Conservation (phyloP, 2,113 vertebrate genomes). For the Hypocryptadius cinnamomeus region DNA sequence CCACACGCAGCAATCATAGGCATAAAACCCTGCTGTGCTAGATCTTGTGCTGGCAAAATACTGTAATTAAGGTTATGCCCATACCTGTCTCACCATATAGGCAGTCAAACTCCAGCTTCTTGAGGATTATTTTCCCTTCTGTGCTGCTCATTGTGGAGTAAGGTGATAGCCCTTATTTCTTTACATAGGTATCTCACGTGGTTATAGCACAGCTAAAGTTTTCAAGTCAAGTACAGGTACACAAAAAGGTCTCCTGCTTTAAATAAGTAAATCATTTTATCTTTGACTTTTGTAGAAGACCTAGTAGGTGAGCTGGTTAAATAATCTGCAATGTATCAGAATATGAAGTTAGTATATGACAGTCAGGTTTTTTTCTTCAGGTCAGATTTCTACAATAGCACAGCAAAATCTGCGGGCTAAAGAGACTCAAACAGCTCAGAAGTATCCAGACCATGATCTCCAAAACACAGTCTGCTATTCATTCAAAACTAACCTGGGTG, state of each 20-base stretch:
- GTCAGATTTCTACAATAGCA: neutral
- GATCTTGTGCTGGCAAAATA: neutral
- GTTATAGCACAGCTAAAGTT: neutral
- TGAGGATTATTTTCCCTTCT: neutral
- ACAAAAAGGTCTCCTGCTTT: neutral
- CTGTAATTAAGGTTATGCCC: neutral
- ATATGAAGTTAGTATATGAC: neutral
- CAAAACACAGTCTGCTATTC: neutral
- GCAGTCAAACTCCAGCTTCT: neutral
- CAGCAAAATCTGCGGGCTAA: neutral
- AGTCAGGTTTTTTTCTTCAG: neutral
- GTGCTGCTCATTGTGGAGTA: neutral
- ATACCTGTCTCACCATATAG: neutral
- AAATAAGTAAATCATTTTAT: neutral
- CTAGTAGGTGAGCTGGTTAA: neutral
- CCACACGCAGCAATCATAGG: neutral
- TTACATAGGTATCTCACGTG: neutral
- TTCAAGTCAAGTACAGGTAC: neutral
- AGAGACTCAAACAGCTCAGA: neutral
- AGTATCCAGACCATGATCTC: neutral
- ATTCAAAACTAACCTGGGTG: neutral
- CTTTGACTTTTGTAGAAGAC: neutral
- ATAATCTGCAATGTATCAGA: neutral
- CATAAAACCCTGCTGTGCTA: neutral
- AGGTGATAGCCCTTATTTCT: neutral